A percentile compares a stretch with the other conserved stretches of the same genome.
These are phyloP conservation scores for Ooceraea biroi DNA, from an alignment of 1,140 invertebrate species.

Conservation along the genomic window DNA sequence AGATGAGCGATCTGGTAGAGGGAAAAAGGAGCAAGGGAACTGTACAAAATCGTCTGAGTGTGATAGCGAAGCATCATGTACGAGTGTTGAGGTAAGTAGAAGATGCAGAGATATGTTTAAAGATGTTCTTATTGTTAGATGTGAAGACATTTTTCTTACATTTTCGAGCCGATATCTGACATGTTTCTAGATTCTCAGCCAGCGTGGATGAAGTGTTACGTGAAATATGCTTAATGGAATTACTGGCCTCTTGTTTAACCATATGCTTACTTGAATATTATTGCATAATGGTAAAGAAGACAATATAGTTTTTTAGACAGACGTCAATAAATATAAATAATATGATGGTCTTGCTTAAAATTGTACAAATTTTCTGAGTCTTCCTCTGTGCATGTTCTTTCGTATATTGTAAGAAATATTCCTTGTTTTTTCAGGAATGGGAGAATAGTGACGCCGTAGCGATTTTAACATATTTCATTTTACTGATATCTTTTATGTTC, in stretches of 20 bases:
- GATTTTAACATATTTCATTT: constrained; percentile 69
- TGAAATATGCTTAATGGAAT: constrained; percentile 62
- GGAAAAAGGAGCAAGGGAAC: not conserved
- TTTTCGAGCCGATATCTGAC: not conserved
- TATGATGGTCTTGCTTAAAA: not conserved
- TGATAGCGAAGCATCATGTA: constrained; percentile 52
- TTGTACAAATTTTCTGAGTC: too few relatives aligned
- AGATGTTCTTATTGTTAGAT: too few relatives aligned
- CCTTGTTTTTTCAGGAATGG: constrained; percentile 72
- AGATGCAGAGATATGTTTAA: not conserved
- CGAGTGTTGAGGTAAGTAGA: constrained; percentile 58
- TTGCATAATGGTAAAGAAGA: constrained; percentile 60
- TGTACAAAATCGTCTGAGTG: not conserved
- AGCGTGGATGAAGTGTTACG: constrained; percentile 47
- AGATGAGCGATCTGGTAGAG: constrained; percentile 54
- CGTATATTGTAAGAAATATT: too few relatives aligned
- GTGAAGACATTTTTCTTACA: not conserved
- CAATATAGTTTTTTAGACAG: not conserved
- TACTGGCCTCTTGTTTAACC: constrained; percentile 51
- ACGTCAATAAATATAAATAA: not conserved
- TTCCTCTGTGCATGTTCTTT: too few relatives aligned
- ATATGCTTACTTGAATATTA: constrained; percentile 73
- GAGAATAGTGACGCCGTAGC: constrained; percentile 57
- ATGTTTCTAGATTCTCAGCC: constrained; percentile 63
- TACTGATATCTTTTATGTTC: constrained; percentile 73